phyloP scores from a whole-genome alignment of 2,113 vertebrate genomes.

The Prionailurus bengalensis region DNA sequence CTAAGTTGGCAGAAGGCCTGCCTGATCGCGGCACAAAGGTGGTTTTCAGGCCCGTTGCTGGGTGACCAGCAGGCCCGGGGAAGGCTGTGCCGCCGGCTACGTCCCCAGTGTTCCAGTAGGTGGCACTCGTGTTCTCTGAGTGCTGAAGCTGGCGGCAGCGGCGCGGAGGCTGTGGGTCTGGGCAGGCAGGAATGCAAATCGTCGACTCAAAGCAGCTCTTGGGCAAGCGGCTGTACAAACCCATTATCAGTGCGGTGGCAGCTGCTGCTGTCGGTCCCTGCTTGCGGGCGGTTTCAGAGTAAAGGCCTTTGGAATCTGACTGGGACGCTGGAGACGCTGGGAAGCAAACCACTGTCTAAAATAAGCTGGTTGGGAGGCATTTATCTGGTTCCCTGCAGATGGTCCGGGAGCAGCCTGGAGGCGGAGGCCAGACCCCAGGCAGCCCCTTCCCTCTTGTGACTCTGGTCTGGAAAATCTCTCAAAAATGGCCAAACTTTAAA shows the following conservation, averaged over 20 bases:
- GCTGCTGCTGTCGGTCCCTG: constrained; percentile 26
- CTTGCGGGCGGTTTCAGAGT: neutral
- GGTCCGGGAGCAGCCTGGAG: neutral
- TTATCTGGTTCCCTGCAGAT: constrained; percentile 29
- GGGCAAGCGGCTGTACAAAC: neutral
- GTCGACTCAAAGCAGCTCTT: neutral
- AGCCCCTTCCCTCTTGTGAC: neutral
- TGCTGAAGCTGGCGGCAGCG: neutral
- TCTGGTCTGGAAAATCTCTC: constrained; percentile 9
- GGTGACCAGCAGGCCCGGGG: neutral
- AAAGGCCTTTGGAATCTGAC: constrained; percentile 7
- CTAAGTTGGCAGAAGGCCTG: neutral
- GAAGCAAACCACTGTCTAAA: constrained; percentile 15
- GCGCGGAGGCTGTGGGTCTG: neutral
- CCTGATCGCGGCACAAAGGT: neutral
- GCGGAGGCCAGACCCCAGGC: neutral
- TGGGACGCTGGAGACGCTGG: neutral
- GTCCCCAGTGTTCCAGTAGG: constrained; percentile 54
- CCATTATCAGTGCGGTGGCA: neutral
- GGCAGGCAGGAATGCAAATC: neutral
- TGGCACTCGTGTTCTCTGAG: constrained; percentile 77
- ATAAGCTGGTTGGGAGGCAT: constrained; percentile 3
- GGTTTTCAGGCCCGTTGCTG: neutral
- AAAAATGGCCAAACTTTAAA: neutral
- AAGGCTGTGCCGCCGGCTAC: neutral